Base-by-base conservation (phyloP, 1,140 invertebrate genomes). In the Euura lappo region DNA sequence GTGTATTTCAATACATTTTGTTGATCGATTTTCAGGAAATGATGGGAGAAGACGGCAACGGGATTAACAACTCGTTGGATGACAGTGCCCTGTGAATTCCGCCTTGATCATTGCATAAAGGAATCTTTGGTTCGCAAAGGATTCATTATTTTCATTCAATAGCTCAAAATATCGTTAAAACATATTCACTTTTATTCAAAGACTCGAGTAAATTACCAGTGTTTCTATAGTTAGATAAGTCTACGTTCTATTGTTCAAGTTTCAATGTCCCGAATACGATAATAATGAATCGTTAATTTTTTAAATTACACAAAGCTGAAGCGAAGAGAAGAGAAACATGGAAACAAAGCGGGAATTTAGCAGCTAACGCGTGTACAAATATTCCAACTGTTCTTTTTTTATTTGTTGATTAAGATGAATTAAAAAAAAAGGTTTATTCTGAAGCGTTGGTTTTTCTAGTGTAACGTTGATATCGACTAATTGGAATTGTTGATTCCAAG, bases 51-150 rank as follows among this genome's bases (percentile, higher is more conserved):
- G 86, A 88, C 71, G 73, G 74, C 65, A 86, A 77, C 42, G 80
- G 79, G 70, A 87, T 87, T 74, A 81, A 88, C 74, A 84, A 87
- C 71, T 88, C 85, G 4, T 70, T 87, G 68, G 86, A 88, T 60
- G 86, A 88, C 68, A 85, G 80, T 73, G 65, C 71, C 4, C 75
- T 81, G 68, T 83, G 51, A 60, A 60, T 6, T 60, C 10, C 13
- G 4, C 51, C 13, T 60, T 11, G 51, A 60, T 60, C 13, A 28
- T 28, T 28, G 28, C 28, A 28, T 1, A 28, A 28, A 28, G 1
- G 51, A 60, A 4, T 60, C 2, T 60, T 60, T 2, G 6, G 4
- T n/a, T 60, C 8, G 51, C 13, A n/a, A 11, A 6, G 10, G 3
- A 60, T 60, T n/a, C 28, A 28, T 6, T 60, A 6, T 6, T 60